phyloP scores from a whole-genome alignment of 2,797 vertebrate genomes.

The Euphonia xanthogaster region DNA sequence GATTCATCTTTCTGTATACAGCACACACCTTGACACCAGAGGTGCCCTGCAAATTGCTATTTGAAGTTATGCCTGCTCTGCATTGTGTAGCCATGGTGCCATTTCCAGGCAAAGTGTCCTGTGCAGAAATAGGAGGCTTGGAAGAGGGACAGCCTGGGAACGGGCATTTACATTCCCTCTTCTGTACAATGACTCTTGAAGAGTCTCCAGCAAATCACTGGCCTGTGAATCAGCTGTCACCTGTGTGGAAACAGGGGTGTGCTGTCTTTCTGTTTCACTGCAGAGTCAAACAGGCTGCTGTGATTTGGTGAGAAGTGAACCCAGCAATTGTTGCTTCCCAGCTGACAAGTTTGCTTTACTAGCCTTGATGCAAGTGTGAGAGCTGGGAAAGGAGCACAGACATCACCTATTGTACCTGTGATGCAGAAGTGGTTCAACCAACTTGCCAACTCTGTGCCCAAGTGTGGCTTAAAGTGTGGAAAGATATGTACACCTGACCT shows the following conservation, averaged over 20 bases:
- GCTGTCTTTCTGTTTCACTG: neutral
- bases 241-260: neutral
- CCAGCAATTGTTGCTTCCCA: neutral
- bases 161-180: neutral
- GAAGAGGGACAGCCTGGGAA: neutral
- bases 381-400: neutral
- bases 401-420: fast-evolving
- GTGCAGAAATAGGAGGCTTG: neutral
- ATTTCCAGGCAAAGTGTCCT: neutral
- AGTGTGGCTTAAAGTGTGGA: neutral
- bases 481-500: neutral
- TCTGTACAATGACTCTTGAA: neutral
- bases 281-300: neutral
- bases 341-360: neutral
- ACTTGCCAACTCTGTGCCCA: neutral
- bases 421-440: neutral
- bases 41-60: neutral
- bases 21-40: neutral
- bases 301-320: neutral
- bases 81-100: neutral
- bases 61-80: neutral
- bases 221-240: neutral
- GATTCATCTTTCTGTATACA: neutral
- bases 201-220: neutral
- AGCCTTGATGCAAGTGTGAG: neutral